Evolutionary conservation across 2,113 vertebrate genomes (phyloP).

Genomic region (Paradisaea rubra): DNA sequence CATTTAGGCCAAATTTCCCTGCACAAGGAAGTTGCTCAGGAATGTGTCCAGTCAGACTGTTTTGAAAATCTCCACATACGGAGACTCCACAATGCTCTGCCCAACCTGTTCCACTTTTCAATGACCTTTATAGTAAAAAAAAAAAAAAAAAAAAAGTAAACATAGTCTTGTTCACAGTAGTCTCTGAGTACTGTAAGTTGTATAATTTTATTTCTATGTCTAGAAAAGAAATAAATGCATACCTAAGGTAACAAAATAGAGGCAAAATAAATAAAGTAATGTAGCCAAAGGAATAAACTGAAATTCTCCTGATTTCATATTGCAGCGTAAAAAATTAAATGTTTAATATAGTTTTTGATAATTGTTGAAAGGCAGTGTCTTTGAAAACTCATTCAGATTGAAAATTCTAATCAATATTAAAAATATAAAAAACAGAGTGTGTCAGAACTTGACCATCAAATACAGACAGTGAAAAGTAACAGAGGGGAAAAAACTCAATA

Average conservation of each 20-base stretch:
- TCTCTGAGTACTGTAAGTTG: neutral
- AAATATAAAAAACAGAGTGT: neutral
- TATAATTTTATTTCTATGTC: neutral
- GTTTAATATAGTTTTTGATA: neutral
- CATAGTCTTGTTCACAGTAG: neutral
- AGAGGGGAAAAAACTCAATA: neutral
- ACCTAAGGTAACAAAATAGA: neutral
- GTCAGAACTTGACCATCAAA: neutral
- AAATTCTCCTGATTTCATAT: neutral
- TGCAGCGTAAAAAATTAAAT: neutral
- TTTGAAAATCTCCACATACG: neutral
- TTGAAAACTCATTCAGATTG: neutral
- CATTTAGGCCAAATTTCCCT: neutral
- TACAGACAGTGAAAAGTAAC: neutral
- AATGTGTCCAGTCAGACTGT: neutral
- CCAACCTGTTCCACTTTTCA: neutral
- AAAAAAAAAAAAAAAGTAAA: rapidly evolving
- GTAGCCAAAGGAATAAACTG: neutral
- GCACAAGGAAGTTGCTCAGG: neutral
- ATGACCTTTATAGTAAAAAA: neutral
- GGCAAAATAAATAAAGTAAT: neutral
- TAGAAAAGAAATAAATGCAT: neutral
- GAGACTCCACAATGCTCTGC: neutral
- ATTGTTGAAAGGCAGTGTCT: neutral
- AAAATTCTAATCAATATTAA: neutral